Percentiles rank a stretch among this genome's conserved stretches.
phyloP scores from a whole-genome alignment of 2,888 invertebrate genomes.

The Glaucopsyche alexis region DNA sequence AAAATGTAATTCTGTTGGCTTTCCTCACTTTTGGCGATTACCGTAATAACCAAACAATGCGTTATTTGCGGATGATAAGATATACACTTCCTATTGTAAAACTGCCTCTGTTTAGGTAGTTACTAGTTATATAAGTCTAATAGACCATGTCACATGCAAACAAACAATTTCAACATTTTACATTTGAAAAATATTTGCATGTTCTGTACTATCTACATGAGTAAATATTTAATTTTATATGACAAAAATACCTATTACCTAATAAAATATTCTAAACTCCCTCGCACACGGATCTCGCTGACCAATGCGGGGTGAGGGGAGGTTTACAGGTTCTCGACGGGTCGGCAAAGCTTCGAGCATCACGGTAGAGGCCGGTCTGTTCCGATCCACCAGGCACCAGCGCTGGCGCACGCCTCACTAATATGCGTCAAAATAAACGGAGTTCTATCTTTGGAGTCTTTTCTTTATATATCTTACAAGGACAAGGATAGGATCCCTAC shows the following conservation, averaged over 20 bases:
- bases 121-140: background rate
- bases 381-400: too few relatives aligned
- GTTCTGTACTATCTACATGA: background rate
- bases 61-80: background rate
- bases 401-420: too few relatives aligned
- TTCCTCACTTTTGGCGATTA: background rate
- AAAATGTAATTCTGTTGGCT: background rate
- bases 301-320: too few relatives aligned
- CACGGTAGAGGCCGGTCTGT: too few relatives aligned
- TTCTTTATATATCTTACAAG: too few relatives aligned
- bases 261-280: too few relatives aligned
- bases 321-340: too few relatives aligned
- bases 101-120: conserved; percentile 15
- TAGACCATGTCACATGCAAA: background rate
- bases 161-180: background rate
- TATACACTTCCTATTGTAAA: conserved; percentile 2
- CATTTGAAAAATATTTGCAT: conserved; percentile 6
- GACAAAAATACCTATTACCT: background rate
- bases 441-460: too few relatives aligned
- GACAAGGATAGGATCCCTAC: too few relatives aligned
- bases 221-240: background rate
- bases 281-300: too few relatives aligned
- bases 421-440: too few relatives aligned
- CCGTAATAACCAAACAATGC: background rate
- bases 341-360: too few relatives aligned